Conservation (phyloP, 2,797 vertebrate species). For the Tinamus major region DNA sequence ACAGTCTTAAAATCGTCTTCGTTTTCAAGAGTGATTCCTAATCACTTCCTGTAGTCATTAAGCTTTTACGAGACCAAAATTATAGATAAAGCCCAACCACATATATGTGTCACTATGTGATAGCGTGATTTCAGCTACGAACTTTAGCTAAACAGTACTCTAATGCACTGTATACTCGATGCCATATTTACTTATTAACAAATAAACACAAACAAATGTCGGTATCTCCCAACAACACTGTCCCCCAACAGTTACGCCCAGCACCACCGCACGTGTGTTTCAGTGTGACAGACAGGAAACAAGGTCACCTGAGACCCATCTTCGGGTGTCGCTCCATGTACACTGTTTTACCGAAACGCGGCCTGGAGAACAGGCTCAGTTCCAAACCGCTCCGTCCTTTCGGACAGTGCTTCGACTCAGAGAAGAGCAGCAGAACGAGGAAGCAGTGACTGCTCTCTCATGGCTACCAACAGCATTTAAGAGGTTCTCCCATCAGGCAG, state of each 20-base stretch:
- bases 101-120: rapidly evolving
- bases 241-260: neutral
- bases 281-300: neutral
- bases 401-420: neutral
- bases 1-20: neutral
- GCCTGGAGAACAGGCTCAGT: neutral
- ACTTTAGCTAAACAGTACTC: neutral
- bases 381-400: neutral
- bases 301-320: neutral
- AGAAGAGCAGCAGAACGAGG: neutral
- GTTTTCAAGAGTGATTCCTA: neutral
- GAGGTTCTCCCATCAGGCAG: neutral
- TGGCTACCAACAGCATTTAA: neutral
- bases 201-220: no score
- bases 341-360: neutral
- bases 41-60: neutral
- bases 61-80: neutral
- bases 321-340: neutral
- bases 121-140: neutral
- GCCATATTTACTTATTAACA: neutral
- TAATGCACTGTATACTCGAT: neutral
- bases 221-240: neutral
- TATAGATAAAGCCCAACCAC: neutral
- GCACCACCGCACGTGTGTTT: neutral
- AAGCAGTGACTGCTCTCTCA: neutral